These are phyloP conservation scores for Erpobdella octoculata DNA, from an alignment of 2,888 invertebrate species.

Conservation along the genomic window DNA sequence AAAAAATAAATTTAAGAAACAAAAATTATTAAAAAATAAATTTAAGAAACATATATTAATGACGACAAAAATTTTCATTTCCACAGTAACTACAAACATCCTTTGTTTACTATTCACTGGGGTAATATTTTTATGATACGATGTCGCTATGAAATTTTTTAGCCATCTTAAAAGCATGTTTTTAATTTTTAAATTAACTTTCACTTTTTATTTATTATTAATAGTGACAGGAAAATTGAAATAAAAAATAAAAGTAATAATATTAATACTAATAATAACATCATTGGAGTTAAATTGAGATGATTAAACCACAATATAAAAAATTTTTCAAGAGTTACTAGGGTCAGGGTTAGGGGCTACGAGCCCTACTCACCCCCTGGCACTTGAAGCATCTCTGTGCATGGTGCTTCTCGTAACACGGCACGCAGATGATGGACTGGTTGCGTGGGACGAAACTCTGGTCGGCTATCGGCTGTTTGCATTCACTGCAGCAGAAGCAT, in stretches of 20 bases:
- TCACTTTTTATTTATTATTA: neutral
- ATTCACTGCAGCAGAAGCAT: slow-evolving; percentile 96
- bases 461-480: slow-evolving; percentile 87
- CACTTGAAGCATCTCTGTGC: slow-evolving; percentile 75
- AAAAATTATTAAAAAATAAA: too few species aligned
- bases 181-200: too few species aligned
- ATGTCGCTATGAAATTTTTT: too few species aligned
- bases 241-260: slow-evolving; percentile 17
- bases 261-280: slow-evolving; percentile 1
- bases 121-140: too few species aligned
- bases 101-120: too few species aligned
- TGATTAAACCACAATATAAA: neutral
- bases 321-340: neutral
- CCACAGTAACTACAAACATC: too few species aligned
- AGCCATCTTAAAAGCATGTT: too few species aligned
- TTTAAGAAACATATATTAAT: too few species aligned
- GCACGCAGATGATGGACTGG: slow-evolving; percentile 89
- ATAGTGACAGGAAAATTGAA: neutral
- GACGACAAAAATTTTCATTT: too few species aligned
- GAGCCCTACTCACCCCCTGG: slow-evolving; percentile 33
- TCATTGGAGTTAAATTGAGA: neutral
- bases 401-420: slow-evolving; percentile 98
- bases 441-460: slow-evolving; percentile 98
- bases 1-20: too few species aligned
- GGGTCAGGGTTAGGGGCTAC: neutral